Conservation (phyloP, 2,888 invertebrate genomes). For the Drosophila mulleri region DNA sequence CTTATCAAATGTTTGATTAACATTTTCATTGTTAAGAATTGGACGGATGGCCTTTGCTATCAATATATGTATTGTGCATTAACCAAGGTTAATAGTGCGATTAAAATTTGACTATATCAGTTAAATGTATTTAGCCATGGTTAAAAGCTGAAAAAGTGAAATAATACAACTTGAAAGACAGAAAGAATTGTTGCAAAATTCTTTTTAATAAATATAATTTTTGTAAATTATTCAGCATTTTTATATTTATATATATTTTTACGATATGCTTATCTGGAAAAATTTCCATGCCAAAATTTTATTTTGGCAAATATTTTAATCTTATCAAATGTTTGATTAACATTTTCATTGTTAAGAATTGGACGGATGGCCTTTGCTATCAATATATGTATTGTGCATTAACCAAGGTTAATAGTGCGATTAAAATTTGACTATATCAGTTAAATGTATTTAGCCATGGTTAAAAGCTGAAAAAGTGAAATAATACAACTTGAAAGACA, state of each 20-base stretch:
- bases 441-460: not conserved
- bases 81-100: not conserved
- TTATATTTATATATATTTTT: too few relatives aligned
- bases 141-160: too few relatives aligned
- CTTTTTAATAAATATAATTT: too few relatives aligned
- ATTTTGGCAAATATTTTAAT: not conserved
- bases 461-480: too few relatives aligned
- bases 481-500: too few relatives aligned
- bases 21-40: not conserved
- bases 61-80: not conserved
- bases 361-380: not conserved
- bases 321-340: conserved; percentile 5
- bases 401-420: not conserved
- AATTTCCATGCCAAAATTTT: not conserved
- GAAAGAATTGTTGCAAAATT: too few relatives aligned
- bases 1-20: conserved; percentile 5
- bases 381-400: not conserved
- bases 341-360: not conserved
- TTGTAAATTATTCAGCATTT: too few relatives aligned
- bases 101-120: conserved; percentile 4
- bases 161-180: too few relatives aligned
- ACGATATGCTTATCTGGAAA: not conserved
- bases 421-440: conserved; percentile 4
- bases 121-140: not conserved
- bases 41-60: not conserved